Evolutionary conservation across 2,113 vertebrate species (phyloP).

Genomic region (Pelodiscus sinensis): DNA sequence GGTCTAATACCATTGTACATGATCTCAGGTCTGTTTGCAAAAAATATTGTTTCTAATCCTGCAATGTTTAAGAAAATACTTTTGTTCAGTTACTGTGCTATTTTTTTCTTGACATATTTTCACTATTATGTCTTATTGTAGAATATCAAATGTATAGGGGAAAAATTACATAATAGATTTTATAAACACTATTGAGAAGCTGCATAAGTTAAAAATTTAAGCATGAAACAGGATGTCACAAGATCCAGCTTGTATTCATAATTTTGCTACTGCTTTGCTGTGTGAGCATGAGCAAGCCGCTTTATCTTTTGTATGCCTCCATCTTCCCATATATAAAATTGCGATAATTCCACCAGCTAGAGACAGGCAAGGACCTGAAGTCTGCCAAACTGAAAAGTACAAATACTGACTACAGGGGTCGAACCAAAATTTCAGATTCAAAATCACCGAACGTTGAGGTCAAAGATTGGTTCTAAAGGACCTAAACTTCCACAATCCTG

Average conservation of each 20-base stretch:
- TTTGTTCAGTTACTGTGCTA: constrained; percentile 17
- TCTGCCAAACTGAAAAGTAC: background rate
- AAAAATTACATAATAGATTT: background rate
- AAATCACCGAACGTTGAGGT: background rate
- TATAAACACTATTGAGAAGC: constrained; percentile 31
- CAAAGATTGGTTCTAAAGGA: fast-evolving
- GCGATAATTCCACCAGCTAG: fast-evolving
- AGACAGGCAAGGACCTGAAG: background rate
- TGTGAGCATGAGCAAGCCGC: background rate
- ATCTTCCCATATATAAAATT: background rate
- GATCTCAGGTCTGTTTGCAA: background rate
- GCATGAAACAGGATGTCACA: background rate
- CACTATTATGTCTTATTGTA: background rate
- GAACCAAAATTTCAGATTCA: background rate
- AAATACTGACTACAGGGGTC: background rate
- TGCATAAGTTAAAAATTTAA: background rate
- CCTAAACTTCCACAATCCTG: background rate
- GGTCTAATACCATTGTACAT: background rate
- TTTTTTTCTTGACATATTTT: constrained; percentile 34
- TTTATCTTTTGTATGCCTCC: background rate
- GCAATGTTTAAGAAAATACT: background rate
- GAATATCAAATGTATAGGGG: constrained; percentile 37
- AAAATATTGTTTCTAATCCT: background rate
- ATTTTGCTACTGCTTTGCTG: constrained; percentile 20
- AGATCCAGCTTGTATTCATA: background rate